Evolutionary conservation across 2,113 vertebrate genomes (phyloP), one percentile per base, ranked within the genome.

Genomic region (Passer montanus): DNA sequence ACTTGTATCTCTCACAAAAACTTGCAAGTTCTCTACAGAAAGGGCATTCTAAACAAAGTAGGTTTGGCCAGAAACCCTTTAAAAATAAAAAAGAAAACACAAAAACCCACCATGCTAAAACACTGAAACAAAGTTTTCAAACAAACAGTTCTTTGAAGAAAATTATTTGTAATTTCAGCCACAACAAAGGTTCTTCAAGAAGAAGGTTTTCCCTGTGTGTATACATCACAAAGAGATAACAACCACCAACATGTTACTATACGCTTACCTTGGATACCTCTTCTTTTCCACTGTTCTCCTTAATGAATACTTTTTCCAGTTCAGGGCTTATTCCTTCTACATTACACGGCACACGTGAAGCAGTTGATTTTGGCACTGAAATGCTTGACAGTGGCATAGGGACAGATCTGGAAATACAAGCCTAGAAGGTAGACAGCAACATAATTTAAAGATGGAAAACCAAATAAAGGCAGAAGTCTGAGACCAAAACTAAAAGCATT

Each of bases 311-410:
- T 95, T 98, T 99, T 95, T 99, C 99, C 89, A 99, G 97, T 97
- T 99, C 99, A 1, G 99, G 99, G 96, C 98, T 99, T 98, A 99
- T 99, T 95, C 99, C 99, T 97, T 99, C 99, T 85, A 99, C 98
- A 72, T 98, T 99, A 98, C 98, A 99, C 68, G 99, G 98, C 91
- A 99, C 98, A 96, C 99, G 98, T 94, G 98, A 99, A 95, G 98
- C 98, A 74, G 98, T 84, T 66, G 99, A 98, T 97, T 99, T 99
- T 97, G 99, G 98, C 97, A 98, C 98, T 50, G 99, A 98, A 97
- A 99, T 97, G 79, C 97, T 98, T 87, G 98, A 98, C 90, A 98
- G 91, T 68, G 98, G 98, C 91, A 98, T 97, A 43, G 99, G 97
- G 90, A 98, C 96, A 66, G 98, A 98, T 95, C 99, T 99, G 87